Evolutionary conservation across 2,797 vertebrate genomes (phyloP).

Genomic region (Ceyx erithaca): DNA sequence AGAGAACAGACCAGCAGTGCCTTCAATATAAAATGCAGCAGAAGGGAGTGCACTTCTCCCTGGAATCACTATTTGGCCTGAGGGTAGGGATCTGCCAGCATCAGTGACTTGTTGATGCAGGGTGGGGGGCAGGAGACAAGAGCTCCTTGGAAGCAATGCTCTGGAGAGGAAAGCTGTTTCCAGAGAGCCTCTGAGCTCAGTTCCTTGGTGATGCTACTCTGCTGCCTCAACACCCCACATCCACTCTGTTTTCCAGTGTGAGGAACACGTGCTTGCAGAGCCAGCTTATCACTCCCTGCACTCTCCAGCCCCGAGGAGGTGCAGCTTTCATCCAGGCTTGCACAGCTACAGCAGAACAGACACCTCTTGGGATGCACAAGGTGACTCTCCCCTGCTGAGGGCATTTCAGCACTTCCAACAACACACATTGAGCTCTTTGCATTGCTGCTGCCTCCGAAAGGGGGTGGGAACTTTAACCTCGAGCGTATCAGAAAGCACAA

Average conservation of each 20-base stretch:
- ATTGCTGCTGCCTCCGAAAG: not conserved
- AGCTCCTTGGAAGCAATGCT: not conserved
- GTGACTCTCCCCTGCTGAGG: not conserved
- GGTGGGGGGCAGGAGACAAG: not conserved
- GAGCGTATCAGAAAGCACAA: not conserved
- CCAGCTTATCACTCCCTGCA: not conserved
- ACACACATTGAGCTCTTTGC: not conserved
- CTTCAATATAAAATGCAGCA: not conserved
- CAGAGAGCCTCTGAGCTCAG: not conserved
- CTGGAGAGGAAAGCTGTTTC: not conserved
- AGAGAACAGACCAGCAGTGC: not conserved
- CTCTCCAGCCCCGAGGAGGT: not conserved
- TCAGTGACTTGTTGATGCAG: not conserved
- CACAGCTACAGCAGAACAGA: not conserved
- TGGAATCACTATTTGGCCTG: not conserved
- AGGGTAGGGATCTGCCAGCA: not conserved
- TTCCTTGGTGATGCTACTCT: not conserved
- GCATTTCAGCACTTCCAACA: not conserved
- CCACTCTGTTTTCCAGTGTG: not conserved
- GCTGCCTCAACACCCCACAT: not conserved
- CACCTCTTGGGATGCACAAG: not conserved
- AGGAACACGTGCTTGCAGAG: fast-evolving
- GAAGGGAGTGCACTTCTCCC: not conserved
- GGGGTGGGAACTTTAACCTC: not conserved
- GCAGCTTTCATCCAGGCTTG: not conserved